Conservation (phyloP, 2,113 vertebrate genomes). For the Trematomus loennbergii region DNA sequence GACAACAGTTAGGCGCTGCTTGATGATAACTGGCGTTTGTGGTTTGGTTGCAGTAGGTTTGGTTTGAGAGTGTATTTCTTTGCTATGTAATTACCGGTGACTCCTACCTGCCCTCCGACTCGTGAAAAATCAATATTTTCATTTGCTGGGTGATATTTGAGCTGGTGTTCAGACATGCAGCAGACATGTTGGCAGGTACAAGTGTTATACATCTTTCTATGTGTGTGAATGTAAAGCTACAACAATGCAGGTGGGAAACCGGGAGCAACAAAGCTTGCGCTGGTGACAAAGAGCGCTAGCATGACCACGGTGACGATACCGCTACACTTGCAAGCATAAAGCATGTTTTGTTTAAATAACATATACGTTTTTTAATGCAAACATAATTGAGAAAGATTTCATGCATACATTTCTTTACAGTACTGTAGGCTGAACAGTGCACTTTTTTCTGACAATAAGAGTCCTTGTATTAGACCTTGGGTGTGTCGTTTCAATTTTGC, state of each 20-base stretch:
- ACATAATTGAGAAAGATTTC: too few relatives aligned
- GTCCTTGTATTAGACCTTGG: too few relatives aligned
- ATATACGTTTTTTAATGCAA: too few relatives aligned
- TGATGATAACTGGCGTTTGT: conserved; percentile 42
- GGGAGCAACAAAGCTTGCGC: background rate
- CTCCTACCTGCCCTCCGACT: background rate
- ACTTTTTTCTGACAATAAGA: too few relatives aligned
- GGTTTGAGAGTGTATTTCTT: conserved; percentile 17
- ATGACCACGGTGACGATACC: background rate
- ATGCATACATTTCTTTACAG: too few relatives aligned
- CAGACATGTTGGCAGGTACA: conserved; percentile 17
- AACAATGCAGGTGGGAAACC: conserved; percentile 21
- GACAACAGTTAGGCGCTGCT: conserved; percentile 38
- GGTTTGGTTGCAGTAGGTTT: conserved; percentile 13
- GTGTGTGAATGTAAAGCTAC: background rate
- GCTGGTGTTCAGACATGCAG: conserved; percentile 26
- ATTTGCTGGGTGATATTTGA: conserved; percentile 36
- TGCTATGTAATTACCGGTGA: conserved; percentile 4
- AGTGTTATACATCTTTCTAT: conserved; percentile 1
- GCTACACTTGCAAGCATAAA: background rate
- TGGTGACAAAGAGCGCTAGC: background rate
- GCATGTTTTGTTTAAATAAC: background rate
- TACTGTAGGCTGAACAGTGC: too few relatives aligned
- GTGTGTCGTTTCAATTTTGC: too few relatives aligned
- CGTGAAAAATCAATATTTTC: conserved; percentile 51